Base-by-base conservation (phyloP, 2,888 invertebrate species). In the Monochamus alternatus region DNA sequence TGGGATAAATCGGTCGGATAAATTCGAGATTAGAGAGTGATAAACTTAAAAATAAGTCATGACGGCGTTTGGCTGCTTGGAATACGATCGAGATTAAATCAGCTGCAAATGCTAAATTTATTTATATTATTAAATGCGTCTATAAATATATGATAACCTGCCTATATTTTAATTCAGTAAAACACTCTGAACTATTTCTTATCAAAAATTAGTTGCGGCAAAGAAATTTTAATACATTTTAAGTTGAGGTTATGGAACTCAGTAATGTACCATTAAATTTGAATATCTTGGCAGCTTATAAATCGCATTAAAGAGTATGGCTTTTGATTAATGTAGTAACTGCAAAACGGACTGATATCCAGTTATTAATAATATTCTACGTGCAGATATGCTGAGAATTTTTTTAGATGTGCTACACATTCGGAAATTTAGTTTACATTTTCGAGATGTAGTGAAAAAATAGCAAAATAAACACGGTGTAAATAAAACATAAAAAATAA, bases 121-220 rank as follows among this genome's bases (percentile, higher is more conserved):
- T 47, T 47, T 47, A 64, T 47, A 10, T 64, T 47, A 44, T 44
- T 22, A 44, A 14, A 63, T 43, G 14, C 43, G 32, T 63, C 62
- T 63, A 64, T 47, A 64, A 64, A 64, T 63, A 63, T n/a, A 30
- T 64, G 31, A 47, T 64, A 64, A 47, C 64, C 30, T 47, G 14
- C 12, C 47, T 64, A 12, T 64, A 47, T 47, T 47, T 64, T 64
- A 47, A 47, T 47, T 22, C 32, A 10, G 64, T 30, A 64, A 30
- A 14, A n/a, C 43, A 64, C 31, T 32, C 3, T 32, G 38, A n/a
- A 60, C 5, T 10, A 62, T 38, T 12, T n/a, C 51, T 4, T 10
- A 51, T 51, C 4, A 38, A 38, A 38, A 4, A 51, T 9, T 51
- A 3, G 51, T 47, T 5, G 10, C 10, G 12, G 52, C 12, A 52